phyloP scores from a whole-genome alignment of 2,113 vertebrate species.

The Gracilinanus agilis region DNA sequence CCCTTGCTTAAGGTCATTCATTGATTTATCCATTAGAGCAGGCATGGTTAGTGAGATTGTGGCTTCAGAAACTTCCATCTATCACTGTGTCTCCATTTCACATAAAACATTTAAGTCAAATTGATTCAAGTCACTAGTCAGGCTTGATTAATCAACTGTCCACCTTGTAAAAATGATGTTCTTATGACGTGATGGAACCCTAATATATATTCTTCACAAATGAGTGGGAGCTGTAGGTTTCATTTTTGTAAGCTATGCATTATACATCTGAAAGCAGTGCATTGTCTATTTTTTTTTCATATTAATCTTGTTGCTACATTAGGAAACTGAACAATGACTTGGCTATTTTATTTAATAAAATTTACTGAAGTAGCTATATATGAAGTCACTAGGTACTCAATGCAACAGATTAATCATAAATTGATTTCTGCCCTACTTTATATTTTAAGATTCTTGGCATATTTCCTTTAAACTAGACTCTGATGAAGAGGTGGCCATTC shows the following conservation, averaged over 20 bases:
- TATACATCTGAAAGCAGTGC: background rate
- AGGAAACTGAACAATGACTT: background rate
- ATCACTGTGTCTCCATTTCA: background rate
- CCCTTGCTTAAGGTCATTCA: background rate
- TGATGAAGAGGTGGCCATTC: background rate
- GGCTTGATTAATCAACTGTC: background rate
- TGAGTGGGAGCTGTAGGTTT: background rate
- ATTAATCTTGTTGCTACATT: background rate
- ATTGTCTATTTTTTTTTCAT: background rate
- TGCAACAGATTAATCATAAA: background rate
- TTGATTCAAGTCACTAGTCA: background rate
- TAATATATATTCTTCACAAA: background rate
- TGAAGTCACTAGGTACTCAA: background rate
- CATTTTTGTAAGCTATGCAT: background rate
- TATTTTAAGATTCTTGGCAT: background rate
- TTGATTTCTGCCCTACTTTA: background rate
- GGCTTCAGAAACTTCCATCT: background rate
- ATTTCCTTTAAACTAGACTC: background rate
- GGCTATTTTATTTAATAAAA: background rate
- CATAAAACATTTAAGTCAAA: background rate
- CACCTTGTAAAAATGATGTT: background rate
- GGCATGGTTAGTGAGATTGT: background rate
- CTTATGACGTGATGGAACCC: background rate
- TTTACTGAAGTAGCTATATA: background rate
- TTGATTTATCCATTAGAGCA: background rate